Base-by-base conservation (phyloP, 1,140 invertebrate genomes). In the Formica selysi region DNA sequence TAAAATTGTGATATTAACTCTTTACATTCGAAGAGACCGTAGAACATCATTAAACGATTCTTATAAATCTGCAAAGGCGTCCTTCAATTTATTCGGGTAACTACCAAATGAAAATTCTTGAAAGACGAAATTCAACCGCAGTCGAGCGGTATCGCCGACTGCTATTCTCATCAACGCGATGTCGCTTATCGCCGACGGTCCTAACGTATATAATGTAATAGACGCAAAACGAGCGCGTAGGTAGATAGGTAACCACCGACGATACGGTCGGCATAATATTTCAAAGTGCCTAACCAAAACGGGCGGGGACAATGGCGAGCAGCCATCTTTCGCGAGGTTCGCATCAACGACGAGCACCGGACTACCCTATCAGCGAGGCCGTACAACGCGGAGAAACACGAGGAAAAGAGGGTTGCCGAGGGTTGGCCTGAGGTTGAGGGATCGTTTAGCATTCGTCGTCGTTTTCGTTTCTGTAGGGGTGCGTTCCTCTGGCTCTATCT, bases 261-360 rank as follows among this genome's bases (percentile, higher is more conserved):
- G 93, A 93, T 93, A 93, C 91, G 86, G 78, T 76, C 76, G 65
- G 86, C 62, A 93, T 92, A 92, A 94, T 94, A 94, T 94, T 94
- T 94, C 93, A 93, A 93, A 94, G 91, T 93, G 90, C 89, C 89
- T 86, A 88, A 88, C 88, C 90, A 65, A 86, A 87, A 87, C 86
- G 78, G 87, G 79, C 90, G 89, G 80, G 79, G 88, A 89, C 90
- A 91, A 90, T 90, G 90, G 90, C 78, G 80, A 84, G 88, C 91
- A 89, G 92, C 93, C 93, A 94, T 94, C 93, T 94, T 91, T 87
- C 85, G 86, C 89, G 78, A 91, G 92, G 89, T 88, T 90, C 86
- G 74, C 90, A 90, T 86, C 78, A 88, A 86, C 86, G 86, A 48
- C 64, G 89, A 65, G 85, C 71, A 85, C 73, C 89, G 86, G 83